Percentiles rank a stretch among this genome's conserved stretches.
Evolutionary conservation across 2,888 invertebrate species (phyloP).

Genomic region (Meteorus colon): DNA sequence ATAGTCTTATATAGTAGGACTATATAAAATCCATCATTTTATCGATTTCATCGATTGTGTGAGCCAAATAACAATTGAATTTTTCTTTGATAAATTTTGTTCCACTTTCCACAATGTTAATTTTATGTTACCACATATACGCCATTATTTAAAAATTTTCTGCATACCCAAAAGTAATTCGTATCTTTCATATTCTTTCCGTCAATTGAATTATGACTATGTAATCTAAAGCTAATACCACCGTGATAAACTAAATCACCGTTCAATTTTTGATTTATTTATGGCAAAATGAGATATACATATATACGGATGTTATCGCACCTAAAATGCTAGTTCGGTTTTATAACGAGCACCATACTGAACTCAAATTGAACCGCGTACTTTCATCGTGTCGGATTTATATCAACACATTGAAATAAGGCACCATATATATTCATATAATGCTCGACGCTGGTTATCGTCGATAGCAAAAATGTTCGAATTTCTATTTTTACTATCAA

Average conservation of each 20-base stretch:
- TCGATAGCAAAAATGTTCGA: slow-evolving; percentile 51
- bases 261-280: slow-evolving; percentile 45
- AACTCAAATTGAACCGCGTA: slow-evolving; percentile 58
- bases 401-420: slow-evolving; percentile 67
- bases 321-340: slow-evolving; percentile 20
- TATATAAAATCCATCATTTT: not conserved
- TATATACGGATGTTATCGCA: slow-evolving; percentile 18
- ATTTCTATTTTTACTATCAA: slow-evolving; percentile 41
- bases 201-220: not conserved
- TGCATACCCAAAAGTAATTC: not conserved
- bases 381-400: slow-evolving; percentile 63
- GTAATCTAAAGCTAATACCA: not conserved
- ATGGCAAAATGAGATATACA: slow-evolving; percentile 26
- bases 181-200: not conserved
- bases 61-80: not conserved
- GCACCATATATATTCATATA: slow-evolving; percentile 61
- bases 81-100: not conserved
- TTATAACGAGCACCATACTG: slow-evolving; percentile 36
- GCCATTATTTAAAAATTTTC: not conserved
- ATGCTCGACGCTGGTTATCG: slow-evolving; percentile 58
- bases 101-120: not conserved
- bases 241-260: slow-evolving; percentile 19
- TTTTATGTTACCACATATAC: not conserved
- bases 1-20: slow-evolving; percentile 4
- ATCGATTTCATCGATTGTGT: slow-evolving; percentile 17